Conservation (phyloP, 2,888 invertebrate genomes). For the Tipula helvola region DNA sequence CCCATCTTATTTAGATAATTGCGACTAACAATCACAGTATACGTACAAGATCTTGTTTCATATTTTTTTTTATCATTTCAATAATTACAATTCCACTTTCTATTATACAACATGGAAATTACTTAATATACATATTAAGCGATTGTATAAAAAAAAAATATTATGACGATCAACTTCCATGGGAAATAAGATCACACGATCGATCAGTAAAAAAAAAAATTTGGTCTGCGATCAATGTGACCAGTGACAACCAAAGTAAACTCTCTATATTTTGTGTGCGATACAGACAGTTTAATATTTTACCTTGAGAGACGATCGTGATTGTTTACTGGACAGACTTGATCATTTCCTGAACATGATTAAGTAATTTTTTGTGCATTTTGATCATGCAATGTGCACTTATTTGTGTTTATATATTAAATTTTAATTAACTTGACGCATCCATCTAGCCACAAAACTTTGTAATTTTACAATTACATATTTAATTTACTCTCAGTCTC, state of each 20-base stretch:
- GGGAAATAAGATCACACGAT: not conserved
- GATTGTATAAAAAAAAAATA: not conserved
- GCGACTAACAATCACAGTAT: not conserved
- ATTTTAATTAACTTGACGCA: not conserved
- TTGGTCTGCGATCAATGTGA: too few relatives aligned
- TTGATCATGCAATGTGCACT: not conserved
- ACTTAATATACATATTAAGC: not conserved
- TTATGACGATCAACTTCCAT: not conserved
- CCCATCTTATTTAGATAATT: not conserved
- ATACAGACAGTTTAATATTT: not conserved
- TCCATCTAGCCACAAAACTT: not conserved
- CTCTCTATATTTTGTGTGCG: not conserved
- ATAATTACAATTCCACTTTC: not conserved
- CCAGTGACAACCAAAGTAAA: not conserved
- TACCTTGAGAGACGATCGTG: not conserved
- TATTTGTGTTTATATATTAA: not conserved
- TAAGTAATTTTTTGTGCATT: not conserved
- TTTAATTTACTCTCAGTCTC: not conserved
- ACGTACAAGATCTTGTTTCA: not conserved
- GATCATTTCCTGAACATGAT: not conserved
- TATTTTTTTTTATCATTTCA: not conserved
- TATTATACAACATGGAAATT: not conserved
- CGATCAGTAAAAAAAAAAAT: not conserved
- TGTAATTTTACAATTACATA: not conserved
- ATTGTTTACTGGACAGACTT: not conserved